These are phyloP conservation scores for Onychomys leucogaster DNA, from an alignment of 2,797 vertebrate genomes.

Conservation along the genomic window DNA sequence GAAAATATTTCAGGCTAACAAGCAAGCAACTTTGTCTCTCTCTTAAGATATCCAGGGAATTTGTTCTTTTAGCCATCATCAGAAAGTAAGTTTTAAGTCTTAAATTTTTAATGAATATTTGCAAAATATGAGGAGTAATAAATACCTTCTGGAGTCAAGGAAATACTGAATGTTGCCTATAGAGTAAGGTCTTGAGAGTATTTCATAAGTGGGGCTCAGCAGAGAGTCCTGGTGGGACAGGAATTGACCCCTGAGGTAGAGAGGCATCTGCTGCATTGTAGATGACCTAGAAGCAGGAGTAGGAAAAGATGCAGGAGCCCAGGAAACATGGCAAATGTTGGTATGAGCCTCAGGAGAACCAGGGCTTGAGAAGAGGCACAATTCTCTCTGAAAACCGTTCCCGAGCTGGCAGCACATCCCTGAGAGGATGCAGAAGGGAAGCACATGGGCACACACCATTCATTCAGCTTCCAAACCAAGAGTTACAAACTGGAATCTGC, in stretches of 20 bases:
- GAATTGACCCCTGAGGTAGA: neutral
- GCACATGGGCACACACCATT: no score
- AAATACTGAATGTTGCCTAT: neutral
- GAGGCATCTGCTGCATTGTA: neutral
- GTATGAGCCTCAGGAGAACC: neutral
- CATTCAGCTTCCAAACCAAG: neutral
- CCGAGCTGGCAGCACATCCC: neutral
- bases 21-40: neutral
- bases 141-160: neutral
- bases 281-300: neutral
- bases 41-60: conserved; percentile 32
- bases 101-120: conserved; percentile 33
- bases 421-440: no score
- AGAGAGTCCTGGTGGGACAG: neutral
- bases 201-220: neutral
- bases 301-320: neutral
- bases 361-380: neutral
- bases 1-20: conserved; percentile 11
- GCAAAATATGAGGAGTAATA: neutral
- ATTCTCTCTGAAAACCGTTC: neutral
- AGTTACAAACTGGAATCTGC: neutral
- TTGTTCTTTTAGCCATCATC: neutral
- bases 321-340: neutral
- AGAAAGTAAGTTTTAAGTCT: conserved; percentile 36
- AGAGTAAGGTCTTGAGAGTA: neutral